Base-by-base conservation (phyloP, 2,113 vertebrate genomes). In the Odocoileus virginianus region DNA sequence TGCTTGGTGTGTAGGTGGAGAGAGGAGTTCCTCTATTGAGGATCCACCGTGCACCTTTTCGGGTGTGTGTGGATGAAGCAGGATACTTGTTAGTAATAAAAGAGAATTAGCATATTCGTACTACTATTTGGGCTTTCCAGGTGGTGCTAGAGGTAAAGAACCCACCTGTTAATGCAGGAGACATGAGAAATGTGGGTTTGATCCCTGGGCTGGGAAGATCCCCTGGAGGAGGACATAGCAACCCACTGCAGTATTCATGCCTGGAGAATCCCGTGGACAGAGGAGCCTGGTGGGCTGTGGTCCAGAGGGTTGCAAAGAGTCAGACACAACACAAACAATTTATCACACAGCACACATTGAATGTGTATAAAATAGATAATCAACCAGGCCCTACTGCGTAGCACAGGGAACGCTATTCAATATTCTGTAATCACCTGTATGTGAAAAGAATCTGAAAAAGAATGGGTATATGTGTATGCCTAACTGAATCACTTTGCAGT, bases 1-100 rank as follows among this genome's bases (percentile, higher is more conserved):
- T 7, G 17, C 17, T 6, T 6, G 17, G 14, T 21, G 2, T 16
- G 28, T 0, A 8, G 5, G 16, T 6, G 25, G 85, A 33, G 36
- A 86, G 54, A 15, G 16, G 40, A 16, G 6, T 2, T 28, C 0
- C 6, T 60, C 52, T 60, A 3, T 0, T 6, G 47, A 87, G 27
- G 36, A n/a, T 12, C 57, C 15, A 7, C 21, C 7, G 27, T 81
- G 15, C 43, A 6, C 16, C 54, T 27, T 74, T 60, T 2, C 0
- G 5, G 25, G 43, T n/a, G 12, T 11, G 13, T 10, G 25, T 43
- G 8, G n/a, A n/a, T 33, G 36, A 88, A 50, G 50, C 25, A 67
- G 50, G 16, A 11, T 40, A 36, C 2, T 55, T 30, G 4, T 28
- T 81, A 81, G 47, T 21, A 7, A 52, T n/a, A 52, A 13, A 74